phyloP scores from a whole-genome alignment of 2,113 vertebrate species.

The Hippocampus abdominalis region DNA sequence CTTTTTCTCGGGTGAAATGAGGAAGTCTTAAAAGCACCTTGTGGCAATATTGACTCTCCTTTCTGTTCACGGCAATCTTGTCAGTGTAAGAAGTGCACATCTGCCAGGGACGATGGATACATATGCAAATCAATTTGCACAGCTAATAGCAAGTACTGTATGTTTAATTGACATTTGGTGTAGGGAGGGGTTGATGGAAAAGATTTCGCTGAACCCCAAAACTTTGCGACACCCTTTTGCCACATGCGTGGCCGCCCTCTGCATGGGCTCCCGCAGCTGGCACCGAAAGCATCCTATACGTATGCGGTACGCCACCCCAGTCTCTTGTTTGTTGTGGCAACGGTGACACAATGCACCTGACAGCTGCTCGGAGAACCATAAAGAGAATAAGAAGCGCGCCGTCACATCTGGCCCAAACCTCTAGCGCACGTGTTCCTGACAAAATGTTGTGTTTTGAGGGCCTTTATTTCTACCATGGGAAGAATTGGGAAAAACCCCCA shows the following conservation, averaged over 20 bases:
- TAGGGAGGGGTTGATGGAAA: neutral
- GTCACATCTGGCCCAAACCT: slow-evolving; percentile 47
- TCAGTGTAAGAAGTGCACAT: no score
- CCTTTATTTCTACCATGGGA: slow-evolving; percentile 8
- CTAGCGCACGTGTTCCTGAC: slow-evolving; percentile 24
- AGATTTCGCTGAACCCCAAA: neutral
- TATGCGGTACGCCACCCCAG: slow-evolving; percentile 15
- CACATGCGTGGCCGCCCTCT: neutral
- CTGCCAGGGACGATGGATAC: no score
- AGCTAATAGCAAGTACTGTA: neutral
- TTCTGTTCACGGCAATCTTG: no score
- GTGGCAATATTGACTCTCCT: no score
- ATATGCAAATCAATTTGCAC: no score
- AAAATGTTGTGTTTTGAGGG: slow-evolving; percentile 10
- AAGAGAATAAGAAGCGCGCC: slow-evolving; percentile 35
- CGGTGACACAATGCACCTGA: slow-evolving; percentile 48
- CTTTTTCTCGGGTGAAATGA: no score
- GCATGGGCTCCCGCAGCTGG: slow-evolving; percentile 28
- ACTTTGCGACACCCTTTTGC: neutral
- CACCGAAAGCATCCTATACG: slow-evolving; percentile 18
- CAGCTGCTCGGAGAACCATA: slow-evolving; percentile 52
- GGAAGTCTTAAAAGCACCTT: no score
- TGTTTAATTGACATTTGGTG: neutral
- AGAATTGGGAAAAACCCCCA: neutral
- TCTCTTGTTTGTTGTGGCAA: slow-evolving; percentile 56